These are phyloP conservation scores for Palythoa caribaeorum DNA, from an alignment of 92 coral and sea anemone genomes.

Conservation along the genomic window DNA sequence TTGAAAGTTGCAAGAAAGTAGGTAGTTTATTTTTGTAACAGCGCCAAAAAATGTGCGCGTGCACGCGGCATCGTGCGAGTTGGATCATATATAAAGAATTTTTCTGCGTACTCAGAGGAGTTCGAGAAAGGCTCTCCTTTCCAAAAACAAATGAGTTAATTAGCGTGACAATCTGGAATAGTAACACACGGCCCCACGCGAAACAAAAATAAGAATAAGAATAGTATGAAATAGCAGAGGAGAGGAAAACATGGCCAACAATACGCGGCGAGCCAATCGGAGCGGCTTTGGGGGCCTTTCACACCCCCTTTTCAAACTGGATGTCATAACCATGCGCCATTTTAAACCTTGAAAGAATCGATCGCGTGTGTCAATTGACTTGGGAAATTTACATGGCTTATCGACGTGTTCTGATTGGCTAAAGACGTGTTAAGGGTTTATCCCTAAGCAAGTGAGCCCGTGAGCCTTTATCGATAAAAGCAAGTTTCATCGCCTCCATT, in stretches of 20 bases:
- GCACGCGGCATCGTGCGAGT: neutral
- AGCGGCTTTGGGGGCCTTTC: neutral
- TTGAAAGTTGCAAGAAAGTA: neutral
- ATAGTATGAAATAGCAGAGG: slow-evolving; percentile 30
- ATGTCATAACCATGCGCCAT: slow-evolving; percentile 38
- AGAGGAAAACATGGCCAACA: slow-evolving; percentile 35
- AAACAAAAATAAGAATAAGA: slow-evolving; percentile 36
- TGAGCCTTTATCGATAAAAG: slow-evolving; percentile 32
- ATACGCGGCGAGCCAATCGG: slow-evolving; percentile 30
- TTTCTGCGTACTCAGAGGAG: neutral
- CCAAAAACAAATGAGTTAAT: slow-evolving; percentile 37
- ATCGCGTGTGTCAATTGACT: slow-evolving; percentile 48
- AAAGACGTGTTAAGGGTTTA: slow-evolving; percentile 35
- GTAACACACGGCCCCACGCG: slow-evolving; percentile 45
- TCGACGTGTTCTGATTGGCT: slow-evolving; percentile 43
- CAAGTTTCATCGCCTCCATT: slow-evolving; percentile 26
- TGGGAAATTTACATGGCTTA: slow-evolving; percentile 35
- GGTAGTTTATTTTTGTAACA: neutral
- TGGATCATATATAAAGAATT: neutral
- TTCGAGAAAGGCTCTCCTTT: neutral
- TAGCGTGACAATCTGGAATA: slow-evolving; percentile 12
- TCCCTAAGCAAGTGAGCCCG: slow-evolving; percentile 55
- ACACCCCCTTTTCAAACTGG: slow-evolving; percentile 37
- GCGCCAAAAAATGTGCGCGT: neutral
- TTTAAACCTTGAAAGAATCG: slow-evolving; percentile 11